These are phyloP conservation scores for Oreotrochilus melanogaster DNA, from an alignment of 2,113 vertebrate genomes.

Conservation along the genomic window DNA sequence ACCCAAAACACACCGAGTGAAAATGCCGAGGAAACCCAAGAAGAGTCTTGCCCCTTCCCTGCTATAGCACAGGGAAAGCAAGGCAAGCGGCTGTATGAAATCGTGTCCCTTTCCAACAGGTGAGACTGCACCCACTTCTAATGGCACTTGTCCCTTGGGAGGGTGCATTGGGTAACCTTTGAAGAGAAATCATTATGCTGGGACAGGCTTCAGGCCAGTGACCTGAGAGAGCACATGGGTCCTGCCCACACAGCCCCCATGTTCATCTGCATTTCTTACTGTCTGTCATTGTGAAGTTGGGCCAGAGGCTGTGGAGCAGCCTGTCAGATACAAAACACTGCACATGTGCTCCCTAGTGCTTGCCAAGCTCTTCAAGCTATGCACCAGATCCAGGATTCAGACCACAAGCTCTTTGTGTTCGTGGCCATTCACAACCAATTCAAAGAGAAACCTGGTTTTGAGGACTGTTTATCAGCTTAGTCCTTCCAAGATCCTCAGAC, in stretches of 20 bases:
- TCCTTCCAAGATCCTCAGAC: neutral
- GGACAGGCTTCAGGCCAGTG: neutral
- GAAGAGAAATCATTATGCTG: neutral
- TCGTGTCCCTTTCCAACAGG: neutral
- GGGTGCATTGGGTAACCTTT: neutral
- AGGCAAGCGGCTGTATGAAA: neutral
- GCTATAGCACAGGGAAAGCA: neutral
- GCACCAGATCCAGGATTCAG: neutral
- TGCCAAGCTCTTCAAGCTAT: conserved; percentile 16
- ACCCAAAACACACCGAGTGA: neutral
- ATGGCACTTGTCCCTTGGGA: neutral
- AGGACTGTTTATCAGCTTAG: neutral
- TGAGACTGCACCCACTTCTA: neutral
- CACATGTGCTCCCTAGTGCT: neutral
- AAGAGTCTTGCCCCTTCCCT: neutral
- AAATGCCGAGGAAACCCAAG: neutral
- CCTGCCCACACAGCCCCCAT: rapidly evolving
- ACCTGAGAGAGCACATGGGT: rapidly evolving
- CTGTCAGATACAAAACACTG: neutral
- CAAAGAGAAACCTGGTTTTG: conserved; percentile 12
- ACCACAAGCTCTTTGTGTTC: conserved; percentile 38
- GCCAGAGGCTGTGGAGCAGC: neutral
- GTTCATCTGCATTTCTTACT: rapidly evolving
- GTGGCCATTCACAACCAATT: conserved; percentile 27
- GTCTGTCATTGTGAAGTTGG: neutral